phyloP scores from a whole-genome alignment of 2,888 invertebrate species.

The Hoplodrina blanda region DNA sequence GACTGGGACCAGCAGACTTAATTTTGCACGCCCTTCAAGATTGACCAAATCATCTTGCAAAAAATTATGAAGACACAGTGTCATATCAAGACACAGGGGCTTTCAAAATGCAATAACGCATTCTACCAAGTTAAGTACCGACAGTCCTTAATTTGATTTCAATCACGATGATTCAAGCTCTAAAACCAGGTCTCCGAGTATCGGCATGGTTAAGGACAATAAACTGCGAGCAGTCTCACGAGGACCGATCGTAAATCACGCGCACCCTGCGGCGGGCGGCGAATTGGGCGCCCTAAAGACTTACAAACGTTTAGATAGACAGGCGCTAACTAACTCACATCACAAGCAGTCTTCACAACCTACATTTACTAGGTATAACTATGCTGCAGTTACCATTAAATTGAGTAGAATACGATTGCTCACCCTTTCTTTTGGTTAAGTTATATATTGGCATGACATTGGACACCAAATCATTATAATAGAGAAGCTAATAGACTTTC shows the following conservation, averaged over 20 bases:
- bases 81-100: background rate
- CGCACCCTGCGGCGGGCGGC: slow-evolving; percentile 46
- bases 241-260: slow-evolving; percentile 42
- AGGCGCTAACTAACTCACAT: background rate
- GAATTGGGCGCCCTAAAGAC: slow-evolving; percentile 52
- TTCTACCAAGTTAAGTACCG: slow-evolving; percentile 2
- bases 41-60: background rate
- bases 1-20: too few species aligned
- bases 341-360: background rate
- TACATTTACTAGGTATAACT: too few species aligned
- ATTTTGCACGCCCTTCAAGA: too few species aligned
- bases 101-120: background rate
- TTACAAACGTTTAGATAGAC: slow-evolving; percentile 18
- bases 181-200: slow-evolving; percentile 1
- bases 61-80: background rate
- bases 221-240: slow-evolving; percentile 21
- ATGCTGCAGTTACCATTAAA: too few species aligned
- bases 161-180: background rate
- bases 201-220: slow-evolving; percentile 8
- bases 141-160: background rate
- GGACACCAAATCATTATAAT: too few species aligned
- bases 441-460: too few species aligned
- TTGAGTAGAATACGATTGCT: too few species aligned
- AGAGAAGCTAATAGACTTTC: too few species aligned
- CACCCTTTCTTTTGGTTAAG: too few species aligned